Conservation (phyloP, 2,888 invertebrate genomes). For the Parapristionchus giblindavisi region DNA sequence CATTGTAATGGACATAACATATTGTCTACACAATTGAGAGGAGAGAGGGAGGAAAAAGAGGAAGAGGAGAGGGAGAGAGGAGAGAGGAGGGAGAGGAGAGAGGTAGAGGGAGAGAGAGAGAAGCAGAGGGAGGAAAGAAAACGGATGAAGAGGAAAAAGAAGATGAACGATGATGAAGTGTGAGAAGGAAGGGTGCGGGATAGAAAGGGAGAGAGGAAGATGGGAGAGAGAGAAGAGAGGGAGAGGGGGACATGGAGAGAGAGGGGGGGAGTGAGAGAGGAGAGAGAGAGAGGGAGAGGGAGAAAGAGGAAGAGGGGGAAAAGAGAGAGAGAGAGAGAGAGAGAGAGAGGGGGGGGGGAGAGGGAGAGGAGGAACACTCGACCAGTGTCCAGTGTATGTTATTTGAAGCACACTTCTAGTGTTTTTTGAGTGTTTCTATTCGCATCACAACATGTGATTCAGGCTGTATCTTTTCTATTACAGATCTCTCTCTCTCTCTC, state of each 20-base stretch:
- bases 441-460: too few species aligned
- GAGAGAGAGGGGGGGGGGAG: too few species aligned
- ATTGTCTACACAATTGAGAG: too few species aligned
- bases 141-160: too few species aligned
- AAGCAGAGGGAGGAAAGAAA: background rate
- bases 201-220: background rate
- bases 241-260: background rate
- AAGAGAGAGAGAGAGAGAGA: background rate
- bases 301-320: background rate
- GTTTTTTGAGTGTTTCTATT: too few species aligned
- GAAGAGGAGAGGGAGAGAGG: slow-evolving; percentile 5
- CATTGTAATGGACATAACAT: too few species aligned
- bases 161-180: background rate
- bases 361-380: too few species aligned
- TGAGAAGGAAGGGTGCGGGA: background rate
- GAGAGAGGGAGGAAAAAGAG: slow-evolving; percentile 15
- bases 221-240: slow-evolving; percentile 3
- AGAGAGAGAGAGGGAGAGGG: background rate
- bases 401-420: too few species aligned
- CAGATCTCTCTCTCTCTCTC: too few species aligned
- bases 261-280: background rate
- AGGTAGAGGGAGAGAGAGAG: background rate
- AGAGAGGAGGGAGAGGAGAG: slow-evolving; percentile 9
- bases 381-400: too few species aligned
- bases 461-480: too few species aligned